A percentile compares a stretch with the other conserved stretches of the same genome.
Evolutionary conservation across 2,797 vertebrate species (phyloP).

Genomic region (Artibeus jamaicensis): DNA sequence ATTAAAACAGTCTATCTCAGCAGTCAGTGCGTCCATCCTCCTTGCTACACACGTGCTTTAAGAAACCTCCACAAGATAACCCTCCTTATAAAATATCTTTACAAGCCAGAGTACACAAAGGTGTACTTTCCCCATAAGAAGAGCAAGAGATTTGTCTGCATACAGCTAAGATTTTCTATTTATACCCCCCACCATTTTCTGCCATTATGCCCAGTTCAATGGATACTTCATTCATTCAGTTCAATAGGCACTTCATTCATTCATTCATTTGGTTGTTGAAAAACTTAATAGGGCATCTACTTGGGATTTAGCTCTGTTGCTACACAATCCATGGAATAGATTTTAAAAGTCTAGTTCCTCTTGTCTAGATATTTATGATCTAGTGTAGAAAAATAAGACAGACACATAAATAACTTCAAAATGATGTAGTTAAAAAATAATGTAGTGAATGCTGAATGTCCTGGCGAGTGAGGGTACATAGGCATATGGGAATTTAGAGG

Average conservation of each 20-base stretch:
- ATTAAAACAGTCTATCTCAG: conserved; percentile 68
- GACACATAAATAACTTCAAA: neutral
- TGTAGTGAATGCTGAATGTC: neutral
- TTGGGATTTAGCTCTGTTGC: neutral
- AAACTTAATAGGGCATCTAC: neutral
- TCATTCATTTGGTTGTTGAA: neutral
- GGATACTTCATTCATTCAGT: neutral
- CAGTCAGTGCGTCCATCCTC: neutral
- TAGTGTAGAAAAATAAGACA: neutral
- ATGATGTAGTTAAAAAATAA: neutral
- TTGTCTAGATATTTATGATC: neutral
- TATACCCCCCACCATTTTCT: neutral
- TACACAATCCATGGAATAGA: neutral
- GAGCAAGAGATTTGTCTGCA: neutral
- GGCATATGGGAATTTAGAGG: neutral
- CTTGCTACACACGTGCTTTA: neutral
- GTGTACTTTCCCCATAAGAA: neutral
- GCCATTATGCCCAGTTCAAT: neutral
- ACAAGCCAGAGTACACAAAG: neutral
- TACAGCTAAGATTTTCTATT: neutral
- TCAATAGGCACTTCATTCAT: neutral
- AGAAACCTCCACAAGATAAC: neutral
- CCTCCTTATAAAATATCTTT: conserved; percentile 2
- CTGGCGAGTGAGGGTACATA: accelerated
- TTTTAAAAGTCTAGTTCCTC: neutral